Evolutionary conservation across 2,797 vertebrate genomes (phyloP).

Genomic region (Myotis myotis): DNA sequence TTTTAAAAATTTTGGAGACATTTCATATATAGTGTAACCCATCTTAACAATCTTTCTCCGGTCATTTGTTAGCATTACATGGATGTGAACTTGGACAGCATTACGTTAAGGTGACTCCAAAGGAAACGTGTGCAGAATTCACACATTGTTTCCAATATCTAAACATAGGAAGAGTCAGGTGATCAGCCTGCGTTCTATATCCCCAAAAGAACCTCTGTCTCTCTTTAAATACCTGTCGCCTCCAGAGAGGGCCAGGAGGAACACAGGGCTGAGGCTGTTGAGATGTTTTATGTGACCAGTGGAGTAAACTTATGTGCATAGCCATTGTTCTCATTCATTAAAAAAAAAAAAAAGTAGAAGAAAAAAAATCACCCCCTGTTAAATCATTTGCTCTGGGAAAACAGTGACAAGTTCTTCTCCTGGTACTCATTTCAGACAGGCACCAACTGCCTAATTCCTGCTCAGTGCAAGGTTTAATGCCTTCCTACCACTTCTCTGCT

Average conservation of each 20-base stretch:
- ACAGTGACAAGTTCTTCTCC: conserved; percentile 7
- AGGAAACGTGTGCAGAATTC: neutral
- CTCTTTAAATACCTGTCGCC: neutral
- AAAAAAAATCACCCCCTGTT: neutral
- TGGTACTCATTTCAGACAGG: neutral
- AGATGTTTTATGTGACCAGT: neutral
- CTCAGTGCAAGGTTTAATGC: conserved; percentile 53
- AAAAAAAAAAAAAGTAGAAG: neutral
- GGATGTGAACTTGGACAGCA: neutral
- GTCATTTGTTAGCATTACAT: neutral
- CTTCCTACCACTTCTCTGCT: neutral
- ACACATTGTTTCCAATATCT: neutral
- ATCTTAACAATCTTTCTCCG: neutral
- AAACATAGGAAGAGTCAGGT: neutral
- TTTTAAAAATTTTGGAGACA: neutral
- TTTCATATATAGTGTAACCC: neutral
- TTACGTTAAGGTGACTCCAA: neutral
- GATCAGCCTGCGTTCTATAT: neutral
- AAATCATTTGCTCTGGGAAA: conserved; percentile 7
- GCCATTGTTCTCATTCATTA: neutral
- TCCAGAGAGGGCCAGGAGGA: neutral
- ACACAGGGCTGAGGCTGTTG: neutral
- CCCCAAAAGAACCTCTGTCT: neutral
- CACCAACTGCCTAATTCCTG: neutral
- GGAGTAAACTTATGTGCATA: neutral